Evolutionary conservation across 2,888 invertebrate species (phyloP), one percentile per base, ranked within the genome.

Genomic region (Crioceris asparagi): DNA sequence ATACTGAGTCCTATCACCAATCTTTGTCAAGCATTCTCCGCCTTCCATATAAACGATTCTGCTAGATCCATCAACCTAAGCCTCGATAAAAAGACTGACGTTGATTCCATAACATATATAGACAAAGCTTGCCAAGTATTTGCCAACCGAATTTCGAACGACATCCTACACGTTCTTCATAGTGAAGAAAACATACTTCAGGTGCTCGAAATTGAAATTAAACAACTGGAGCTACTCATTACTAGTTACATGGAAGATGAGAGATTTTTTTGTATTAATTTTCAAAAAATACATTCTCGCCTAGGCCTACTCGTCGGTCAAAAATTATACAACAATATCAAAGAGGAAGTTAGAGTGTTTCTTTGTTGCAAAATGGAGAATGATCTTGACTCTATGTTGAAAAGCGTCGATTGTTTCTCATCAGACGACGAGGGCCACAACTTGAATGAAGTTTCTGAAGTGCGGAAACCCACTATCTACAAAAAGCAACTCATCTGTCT

Each of bases 211-310:
- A 70, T 71, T 1, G 79, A 82, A 65, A 70, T 78, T 1, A 77
- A 77, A 58, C 77, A 79, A 56, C 62, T 83, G 26, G 78, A 79
- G 55, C 71, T 75, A 44, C 70, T 82, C 3, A 75, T 81, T 29
- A 69, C 66, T 35, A 77, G 78, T 25, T 83, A 79, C 55, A 76
- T 77, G 70, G 75, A 76, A 44, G 82, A 83, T 55, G 64, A 67
- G 15, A 62, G 81, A 43, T 82, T 80, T 56, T 44, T 41, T 6
- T 59, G 68, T 4, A 67, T 69, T 11, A 74, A 81, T 55, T 81
- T 82, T 52, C 68, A 72, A 8, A 61, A 75, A 40, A 71, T 77
- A 25, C 83, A 83, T 55, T 74, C 75, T 0, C 65, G 82, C 29
- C 62, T 82, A 36, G 78, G 78, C 0, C 70, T 74, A 46, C 57